Conservation (phyloP, 2,113 vertebrate species). For the Thunnus thynnus region DNA sequence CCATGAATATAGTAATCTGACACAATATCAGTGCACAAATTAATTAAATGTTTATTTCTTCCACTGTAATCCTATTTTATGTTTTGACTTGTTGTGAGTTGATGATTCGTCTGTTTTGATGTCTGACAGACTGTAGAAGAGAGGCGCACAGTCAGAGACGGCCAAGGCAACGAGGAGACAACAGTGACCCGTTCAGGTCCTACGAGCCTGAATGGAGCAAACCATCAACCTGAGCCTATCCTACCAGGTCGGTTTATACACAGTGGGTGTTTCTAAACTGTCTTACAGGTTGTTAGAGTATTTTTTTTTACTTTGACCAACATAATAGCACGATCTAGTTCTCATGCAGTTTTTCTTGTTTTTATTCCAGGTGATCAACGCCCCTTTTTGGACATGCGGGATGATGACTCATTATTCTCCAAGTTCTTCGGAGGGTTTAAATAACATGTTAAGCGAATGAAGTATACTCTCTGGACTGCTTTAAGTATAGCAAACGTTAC, state of each 20-base stretch:
- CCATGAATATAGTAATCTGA: no score
- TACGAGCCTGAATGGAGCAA: slow-evolving; percentile 45
- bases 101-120: neutral
- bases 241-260: slow-evolving; percentile 59
- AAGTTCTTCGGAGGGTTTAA: slow-evolving; percentile 82
- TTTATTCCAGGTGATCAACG: slow-evolving; percentile 62
- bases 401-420: slow-evolving; percentile 79
- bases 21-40: neutral
- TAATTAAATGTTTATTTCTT: neutral
- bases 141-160: slow-evolving; percentile 88
- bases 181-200: slow-evolving; percentile 84
- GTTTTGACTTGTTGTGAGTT: neutral
- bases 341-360: slow-evolving; percentile 6
- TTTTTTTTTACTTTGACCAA: neutral
- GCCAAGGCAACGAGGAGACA: slow-evolving; percentile 88
- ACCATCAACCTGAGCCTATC: slow-evolving; percentile 27
- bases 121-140: slow-evolving; percentile 88
- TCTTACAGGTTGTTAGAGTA: neutral
- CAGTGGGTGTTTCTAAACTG: neutral
- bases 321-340: neutral
- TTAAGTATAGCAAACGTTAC: neutral
- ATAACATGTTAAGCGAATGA: slow-evolving; percentile 41
- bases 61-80: neutral
- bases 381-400: slow-evolving; percentile 71
- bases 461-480: neutral